phyloP scores from a whole-genome alignment of 2,888 invertebrate species.

The Chrysolina americana region DNA sequence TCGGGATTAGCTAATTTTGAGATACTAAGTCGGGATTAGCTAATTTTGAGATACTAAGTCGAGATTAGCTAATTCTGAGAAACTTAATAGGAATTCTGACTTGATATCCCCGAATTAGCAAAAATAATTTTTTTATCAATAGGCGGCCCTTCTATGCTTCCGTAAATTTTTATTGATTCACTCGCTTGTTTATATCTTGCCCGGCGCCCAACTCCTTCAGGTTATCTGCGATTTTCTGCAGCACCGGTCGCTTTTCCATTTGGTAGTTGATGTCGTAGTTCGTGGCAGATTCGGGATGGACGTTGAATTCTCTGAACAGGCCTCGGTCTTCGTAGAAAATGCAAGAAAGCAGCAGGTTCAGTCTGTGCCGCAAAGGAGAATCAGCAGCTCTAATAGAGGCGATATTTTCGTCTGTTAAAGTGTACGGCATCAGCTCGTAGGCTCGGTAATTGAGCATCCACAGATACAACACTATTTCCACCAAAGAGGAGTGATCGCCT shows the following conservation, averaged over 20 bases:
- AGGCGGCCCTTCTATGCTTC: too few relatives aligned
- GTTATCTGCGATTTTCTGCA: constrained; percentile 58
- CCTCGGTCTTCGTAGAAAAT: constrained; percentile 66
- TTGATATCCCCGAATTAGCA: too few relatives aligned
- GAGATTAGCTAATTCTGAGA: too few relatives aligned
- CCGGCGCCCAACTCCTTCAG: constrained; percentile 55
- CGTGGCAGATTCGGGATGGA: constrained; percentile 48
- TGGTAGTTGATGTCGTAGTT: constrained; percentile 57
- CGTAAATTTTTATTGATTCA: neutral
- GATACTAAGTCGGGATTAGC: too few relatives aligned
- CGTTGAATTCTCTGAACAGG: constrained; percentile 59
- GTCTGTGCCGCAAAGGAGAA: constrained; percentile 55
- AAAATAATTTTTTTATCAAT: too few relatives aligned
- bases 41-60: too few relatives aligned
- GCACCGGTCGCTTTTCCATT: constrained; percentile 60
- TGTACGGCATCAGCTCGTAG: constrained; percentile 59
- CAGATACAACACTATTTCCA: constrained; percentile 66
- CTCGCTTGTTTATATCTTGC: constrained; percentile 55
- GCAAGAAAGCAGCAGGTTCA: constrained; percentile 66
- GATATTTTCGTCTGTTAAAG: constrained; percentile 54
- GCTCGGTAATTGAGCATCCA: constrained; percentile 68
- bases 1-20: too few relatives aligned
- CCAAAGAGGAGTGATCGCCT: constrained; percentile 58
- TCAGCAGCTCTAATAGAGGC: constrained; percentile 53
- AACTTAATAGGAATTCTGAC: too few relatives aligned